Evolutionary conservation across 2,113 vertebrate species (phyloP), one percentile per base, ranked within the genome.

Genomic region (Amphiprion ocellaris): DNA sequence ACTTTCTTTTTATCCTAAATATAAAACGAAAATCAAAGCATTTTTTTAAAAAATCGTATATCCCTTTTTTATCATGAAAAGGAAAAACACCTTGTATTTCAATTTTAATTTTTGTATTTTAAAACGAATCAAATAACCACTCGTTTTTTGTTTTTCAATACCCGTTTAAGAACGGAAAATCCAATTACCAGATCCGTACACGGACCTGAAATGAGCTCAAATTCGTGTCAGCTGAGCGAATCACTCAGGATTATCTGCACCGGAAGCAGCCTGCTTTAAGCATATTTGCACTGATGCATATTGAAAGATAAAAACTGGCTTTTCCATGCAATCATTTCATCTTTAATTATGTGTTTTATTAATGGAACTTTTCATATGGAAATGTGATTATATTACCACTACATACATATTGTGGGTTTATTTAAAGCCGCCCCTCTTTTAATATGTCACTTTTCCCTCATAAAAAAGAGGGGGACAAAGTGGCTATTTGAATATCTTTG

Each of bases 291-390:
- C 73, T 73, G 81, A 90, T 87, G 89, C 81, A 91, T 86, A 88
- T 83, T 92, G 81, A 83, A 74, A 89, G 90, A 93, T 93, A 89
- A 88, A 79, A 77, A 74, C 0, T 5, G 52, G 52, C 69, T 79
- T 87, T 87, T 87, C 84, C 67, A 72, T 86, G 87, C 77, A 90
- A 93, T 93, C 92, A 87, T 82, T 90, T 88, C 86, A 94, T 94
- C 93, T 94, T 93, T 94, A 87, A 94, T 94, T 94, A 93, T 62
- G 82, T 73, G 76, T 77, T 85, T 86, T 91, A 93, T 90, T 90
- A 87, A 90, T 81, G 66, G 14, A 64, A 77, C 88, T 84, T 92
- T 92, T 90, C 92, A 90, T 90, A 90, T 91, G 90, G 58, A 90
- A 90, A 92, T 94, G 64, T 37, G 62, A 85, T 84, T 66, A 83